Conservation (phyloP, 1,140 invertebrate species). For the Aricia agestis region DNA sequence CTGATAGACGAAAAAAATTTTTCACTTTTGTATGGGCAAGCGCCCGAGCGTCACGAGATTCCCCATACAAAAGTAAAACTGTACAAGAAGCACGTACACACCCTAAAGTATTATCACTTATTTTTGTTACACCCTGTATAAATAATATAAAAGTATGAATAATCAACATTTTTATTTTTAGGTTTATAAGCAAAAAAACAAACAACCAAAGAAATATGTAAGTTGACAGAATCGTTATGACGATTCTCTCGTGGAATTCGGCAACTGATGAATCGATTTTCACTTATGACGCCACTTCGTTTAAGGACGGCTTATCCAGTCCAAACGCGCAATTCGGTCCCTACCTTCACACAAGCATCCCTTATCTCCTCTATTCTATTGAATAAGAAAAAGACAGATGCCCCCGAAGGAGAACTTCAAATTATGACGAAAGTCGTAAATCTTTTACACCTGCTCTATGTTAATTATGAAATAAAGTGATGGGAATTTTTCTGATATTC, state of each 20-base stretch:
- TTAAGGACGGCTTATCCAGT: constrained; percentile 28
- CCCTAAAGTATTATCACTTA: too few relatives aligned
- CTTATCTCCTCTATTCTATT: constrained; percentile 17
- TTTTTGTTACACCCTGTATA: too few relatives aligned
- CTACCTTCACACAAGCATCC: constrained; percentile 19
- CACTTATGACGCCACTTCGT: constrained; percentile 27
- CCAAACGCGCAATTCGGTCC: constrained; percentile 26
- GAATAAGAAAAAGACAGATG: constrained; percentile 24
- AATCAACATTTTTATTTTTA: too few relatives aligned
- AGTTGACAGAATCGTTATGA: constrained; percentile 16
- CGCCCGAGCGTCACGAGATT: too few relatives aligned
- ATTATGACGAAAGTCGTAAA: constrained; percentile 21
- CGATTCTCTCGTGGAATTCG: constrained; percentile 16
- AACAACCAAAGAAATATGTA: not conserved
- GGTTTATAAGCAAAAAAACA: too few relatives aligned
- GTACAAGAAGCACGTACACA: too few relatives aligned
- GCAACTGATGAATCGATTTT: constrained; percentile 30
- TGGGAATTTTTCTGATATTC: not conserved
- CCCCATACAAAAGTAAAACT: too few relatives aligned
- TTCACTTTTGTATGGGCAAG: too few relatives aligned
- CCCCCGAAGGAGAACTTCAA: constrained; percentile 13
- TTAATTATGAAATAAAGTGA: constrained; percentile 19
- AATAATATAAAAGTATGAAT: too few relatives aligned
- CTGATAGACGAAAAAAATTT: too few relatives aligned
- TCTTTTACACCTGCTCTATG: constrained; percentile 22